A percentile compares a stretch with the other conserved stretches of the same genome.
phyloP scores from a whole-genome alignment of 37 sponge, comb jelly and placozoan species.

The Lycopodina hypogea region DNA sequence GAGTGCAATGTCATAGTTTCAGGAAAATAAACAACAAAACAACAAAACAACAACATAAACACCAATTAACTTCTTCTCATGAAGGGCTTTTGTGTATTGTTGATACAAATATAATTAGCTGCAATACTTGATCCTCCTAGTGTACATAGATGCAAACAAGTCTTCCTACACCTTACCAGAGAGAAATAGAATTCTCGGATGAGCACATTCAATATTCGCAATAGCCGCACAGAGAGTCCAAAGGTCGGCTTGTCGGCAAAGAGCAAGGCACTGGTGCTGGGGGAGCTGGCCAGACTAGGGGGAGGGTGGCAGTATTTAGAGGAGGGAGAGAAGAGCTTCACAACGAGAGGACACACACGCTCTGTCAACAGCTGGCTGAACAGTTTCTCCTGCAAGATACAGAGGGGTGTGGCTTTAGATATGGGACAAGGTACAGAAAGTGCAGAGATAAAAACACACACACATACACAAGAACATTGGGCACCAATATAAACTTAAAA shows the following conservation, averaged over 20 bases:
- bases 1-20: too few relatives aligned
- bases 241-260: constrained; percentile 75
- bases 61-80: too few relatives aligned
- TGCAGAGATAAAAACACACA: too few relatives aligned
- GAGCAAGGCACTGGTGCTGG: constrained; percentile 33
- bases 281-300: constrained; percentile 12
- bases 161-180: constrained; percentile 76
- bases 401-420: neutral
- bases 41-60: too few relatives aligned
- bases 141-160: neutral
- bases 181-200: constrained; percentile 66
- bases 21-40: too few relatives aligned
- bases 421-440: neutral
- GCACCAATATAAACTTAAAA: too few relatives aligned
- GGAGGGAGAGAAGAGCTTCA: constrained; percentile 94
- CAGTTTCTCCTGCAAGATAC: constrained; percentile 38
- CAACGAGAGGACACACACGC: constrained; percentile 88
- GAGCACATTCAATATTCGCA: constrained; percentile 79
- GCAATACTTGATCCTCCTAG: neutral
- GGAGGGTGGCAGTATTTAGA: constrained; percentile 60
- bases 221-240: constrained; percentile 72
- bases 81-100: too few relatives aligned
- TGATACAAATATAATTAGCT: neutral
- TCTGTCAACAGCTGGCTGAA: constrained; percentile 85
- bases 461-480: constrained; percentile 6